A percentile compares a stretch with the other conserved stretches of the same genome.
phyloP scores from a whole-genome alignment of 2,113 vertebrate species.

The Leuciscus idus region DNA sequence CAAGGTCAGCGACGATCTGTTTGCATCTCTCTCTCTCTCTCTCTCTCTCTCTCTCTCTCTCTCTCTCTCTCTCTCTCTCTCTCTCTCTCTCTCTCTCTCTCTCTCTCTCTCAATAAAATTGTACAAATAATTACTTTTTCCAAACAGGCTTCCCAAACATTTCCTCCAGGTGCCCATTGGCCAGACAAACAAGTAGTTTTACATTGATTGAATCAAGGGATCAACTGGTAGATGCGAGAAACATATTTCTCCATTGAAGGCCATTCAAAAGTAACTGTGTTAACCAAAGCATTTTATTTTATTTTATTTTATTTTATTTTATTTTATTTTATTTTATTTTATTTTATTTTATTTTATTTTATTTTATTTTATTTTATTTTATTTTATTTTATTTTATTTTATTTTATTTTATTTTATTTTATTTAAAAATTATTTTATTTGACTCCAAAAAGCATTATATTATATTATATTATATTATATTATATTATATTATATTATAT shows the following conservation, averaged over 20 bases:
- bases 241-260: background rate
- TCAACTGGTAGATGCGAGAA: background rate
- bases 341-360: background rate
- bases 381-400: background rate
- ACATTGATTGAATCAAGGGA: background rate
- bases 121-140: too few relatives aligned
- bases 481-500: background rate
- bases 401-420: background rate
- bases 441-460: background rate
- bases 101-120: too few relatives aligned
- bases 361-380: background rate
- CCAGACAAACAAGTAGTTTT: background rate
- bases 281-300: background rate
- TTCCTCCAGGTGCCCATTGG: background rate
- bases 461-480: background rate
- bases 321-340: too few relatives aligned
- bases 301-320: constrained; percentile 34
- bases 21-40: too few relatives aligned
- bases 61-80: too few relatives aligned
- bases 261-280: constrained; percentile 8
- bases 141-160: background rate
- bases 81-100: too few relatives aligned
- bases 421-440: constrained; percentile 41
- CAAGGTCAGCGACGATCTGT: too few relatives aligned
- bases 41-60: too few relatives aligned